Evolutionary conservation across 2,113 vertebrate species (phyloP).

Genomic region (Amphiprion ocellaris): DNA sequence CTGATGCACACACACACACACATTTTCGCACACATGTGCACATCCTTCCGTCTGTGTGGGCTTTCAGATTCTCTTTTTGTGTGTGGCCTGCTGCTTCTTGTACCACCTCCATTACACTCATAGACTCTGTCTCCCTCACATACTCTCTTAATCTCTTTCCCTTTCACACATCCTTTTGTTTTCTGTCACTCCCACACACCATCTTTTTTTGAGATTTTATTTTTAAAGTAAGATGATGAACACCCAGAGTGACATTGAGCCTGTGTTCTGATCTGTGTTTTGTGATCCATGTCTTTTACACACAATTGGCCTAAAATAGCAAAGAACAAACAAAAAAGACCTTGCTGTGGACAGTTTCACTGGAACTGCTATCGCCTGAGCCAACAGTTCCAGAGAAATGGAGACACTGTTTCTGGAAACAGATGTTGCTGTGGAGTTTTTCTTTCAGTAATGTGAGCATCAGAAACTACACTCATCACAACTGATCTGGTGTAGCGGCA

Average conservation of each 20-base stretch:
- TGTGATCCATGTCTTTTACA: constrained; percentile 20
- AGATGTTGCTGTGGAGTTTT: too few species aligned
- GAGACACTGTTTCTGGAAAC: too few species aligned
- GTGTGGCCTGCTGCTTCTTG: constrained; percentile 9
- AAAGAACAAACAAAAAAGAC: background rate
- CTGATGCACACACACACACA: constrained; percentile 51
- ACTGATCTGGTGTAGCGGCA: too few species aligned
- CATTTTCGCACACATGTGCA: constrained; percentile 9
- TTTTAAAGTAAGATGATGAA: constrained; percentile 12
- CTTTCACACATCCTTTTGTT: constrained; percentile 36
- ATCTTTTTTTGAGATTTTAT: constrained; percentile 15
- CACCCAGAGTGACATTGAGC: background rate
- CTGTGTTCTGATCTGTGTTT: constrained; percentile 10
- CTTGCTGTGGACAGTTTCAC: background rate
- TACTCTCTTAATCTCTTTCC: constrained; percentile 14
- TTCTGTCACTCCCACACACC: constrained; percentile 23
- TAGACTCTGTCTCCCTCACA: constrained; percentile 4
- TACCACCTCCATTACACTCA: background rate
- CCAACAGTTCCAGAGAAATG: background rate
- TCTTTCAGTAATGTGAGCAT: too few species aligned
- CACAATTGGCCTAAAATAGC: background rate
- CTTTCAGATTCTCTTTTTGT: constrained; percentile 41
- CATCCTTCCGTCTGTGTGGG: constrained; percentile 18
- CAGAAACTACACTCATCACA: too few species aligned
- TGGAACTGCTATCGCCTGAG: constrained; percentile 3